Percentiles rank a stretch among this genome's conserved stretches.
These are phyloP conservation scores for Dolichallabes microphthalmus DNA, from an alignment of 2,113 vertebrate species.

Conservation along the genomic window DNA sequence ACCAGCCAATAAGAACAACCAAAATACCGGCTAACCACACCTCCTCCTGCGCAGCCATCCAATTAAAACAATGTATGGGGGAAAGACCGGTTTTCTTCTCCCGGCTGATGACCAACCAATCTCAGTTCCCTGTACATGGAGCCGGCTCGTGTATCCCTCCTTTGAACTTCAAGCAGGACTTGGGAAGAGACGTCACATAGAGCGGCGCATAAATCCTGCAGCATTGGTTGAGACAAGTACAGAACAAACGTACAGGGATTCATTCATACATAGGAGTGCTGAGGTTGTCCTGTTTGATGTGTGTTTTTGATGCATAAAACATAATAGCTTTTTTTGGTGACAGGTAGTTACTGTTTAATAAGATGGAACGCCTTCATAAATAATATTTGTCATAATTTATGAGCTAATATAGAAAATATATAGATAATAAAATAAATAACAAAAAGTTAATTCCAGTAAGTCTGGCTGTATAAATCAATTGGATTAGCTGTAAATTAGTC, in stretches of 20 bases:
- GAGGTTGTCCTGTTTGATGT: background rate
- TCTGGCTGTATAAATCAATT: background rate
- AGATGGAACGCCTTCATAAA: background rate
- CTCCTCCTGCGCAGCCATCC: constrained; percentile 35
- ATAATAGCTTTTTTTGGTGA: background rate
- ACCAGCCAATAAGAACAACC: constrained; percentile 54
- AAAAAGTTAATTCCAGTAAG: background rate
- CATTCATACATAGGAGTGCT: background rate
- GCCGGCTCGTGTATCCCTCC: background rate
- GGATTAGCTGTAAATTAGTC: background rate
- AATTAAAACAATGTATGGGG: constrained; percentile 37
- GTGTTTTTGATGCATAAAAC: background rate
- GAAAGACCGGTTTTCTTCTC: background rate
- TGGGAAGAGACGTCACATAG: background rate
- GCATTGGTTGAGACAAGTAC: background rate
- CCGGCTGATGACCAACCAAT: background rate
- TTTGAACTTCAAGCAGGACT: background rate
- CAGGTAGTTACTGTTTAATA: background rate
- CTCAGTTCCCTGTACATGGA: background rate
- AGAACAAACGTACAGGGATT: background rate
- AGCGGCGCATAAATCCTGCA: background rate
- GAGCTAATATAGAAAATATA: background rate
- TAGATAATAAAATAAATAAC: too few species aligned
- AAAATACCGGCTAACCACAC: constrained; percentile 1
- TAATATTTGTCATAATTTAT: background rate